Evolutionary conservation across 2,797 vertebrate genomes (phyloP).

Genomic region (Spinus pinus): DNA sequence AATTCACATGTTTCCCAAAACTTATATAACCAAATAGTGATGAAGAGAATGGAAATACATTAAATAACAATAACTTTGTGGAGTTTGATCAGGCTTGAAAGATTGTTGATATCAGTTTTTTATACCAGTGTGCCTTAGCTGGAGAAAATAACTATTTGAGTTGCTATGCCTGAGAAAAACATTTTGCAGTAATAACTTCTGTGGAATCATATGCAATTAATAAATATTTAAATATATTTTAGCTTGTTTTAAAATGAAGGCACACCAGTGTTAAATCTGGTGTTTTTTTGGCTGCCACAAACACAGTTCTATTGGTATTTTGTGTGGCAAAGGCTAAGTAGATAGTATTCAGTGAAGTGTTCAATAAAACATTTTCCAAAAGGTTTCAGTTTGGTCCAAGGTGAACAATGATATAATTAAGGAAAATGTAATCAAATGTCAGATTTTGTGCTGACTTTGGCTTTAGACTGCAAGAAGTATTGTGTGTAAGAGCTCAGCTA

Average conservation of each 20-base stretch:
- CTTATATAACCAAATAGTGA: not conserved
- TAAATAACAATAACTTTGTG: not conserved
- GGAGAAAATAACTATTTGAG: not conserved
- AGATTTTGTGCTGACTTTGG: not conserved
- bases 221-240: not conserved
- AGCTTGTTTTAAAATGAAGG: not conserved
- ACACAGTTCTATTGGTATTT: not conserved
- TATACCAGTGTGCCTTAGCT: not conserved
- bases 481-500: not conserved
- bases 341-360: not conserved
- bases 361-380: not conserved
- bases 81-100: not conserved
- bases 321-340: not conserved
- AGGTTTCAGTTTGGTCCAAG: not conserved
- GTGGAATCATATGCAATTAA: not conserved
- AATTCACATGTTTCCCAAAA: not conserved
- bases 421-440: not conserved
- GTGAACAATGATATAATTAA: not conserved
- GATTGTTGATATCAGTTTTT: not conserved
- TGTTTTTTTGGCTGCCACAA: not conserved
- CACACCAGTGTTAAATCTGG: not conserved
- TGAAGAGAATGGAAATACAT: not conserved
- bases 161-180: not conserved
- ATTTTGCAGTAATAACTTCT: not conserved
- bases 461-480: not conserved